Percentiles rank a stretch among this genome's conserved stretches.
Evolutionary conservation across 2,888 invertebrate species (phyloP).

Genomic region (Augiades crinisus): DNA sequence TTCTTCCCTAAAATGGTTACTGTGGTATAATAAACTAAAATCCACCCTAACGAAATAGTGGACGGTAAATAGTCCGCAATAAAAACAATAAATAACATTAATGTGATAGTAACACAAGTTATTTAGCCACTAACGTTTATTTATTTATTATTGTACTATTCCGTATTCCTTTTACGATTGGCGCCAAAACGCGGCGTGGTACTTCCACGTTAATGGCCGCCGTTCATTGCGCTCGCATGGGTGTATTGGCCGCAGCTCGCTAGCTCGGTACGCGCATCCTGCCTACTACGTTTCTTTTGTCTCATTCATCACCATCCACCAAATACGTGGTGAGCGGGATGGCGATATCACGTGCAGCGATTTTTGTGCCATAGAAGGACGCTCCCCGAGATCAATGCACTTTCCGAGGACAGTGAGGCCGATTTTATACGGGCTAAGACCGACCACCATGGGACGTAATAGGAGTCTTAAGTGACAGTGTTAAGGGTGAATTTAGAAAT

Average conservation of each 20-base stretch:
- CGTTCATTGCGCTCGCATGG: conserved; percentile 78
- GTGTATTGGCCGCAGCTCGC: conserved; percentile 77
- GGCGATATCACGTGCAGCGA: conserved; percentile 70
- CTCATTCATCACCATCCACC: conserved; percentile 56
- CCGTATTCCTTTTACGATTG: conserved; percentile 45
- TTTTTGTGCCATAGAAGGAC: conserved; percentile 78
- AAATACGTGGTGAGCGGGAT: conserved; percentile 53
- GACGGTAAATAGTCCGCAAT: too few relatives aligned
- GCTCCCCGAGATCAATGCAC: conserved; percentile 78
- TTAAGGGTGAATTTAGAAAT: conserved; percentile 56
- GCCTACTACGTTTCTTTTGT: conserved; percentile 68
- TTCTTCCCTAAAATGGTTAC: too few relatives aligned
- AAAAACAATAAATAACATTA: not conserved
- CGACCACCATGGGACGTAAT: conserved; percentile 47
- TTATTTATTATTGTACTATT: conserved; percentile 25
- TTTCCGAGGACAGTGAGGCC: conserved; percentile 76
- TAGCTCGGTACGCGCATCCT: conserved; percentile 75
- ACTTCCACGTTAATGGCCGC: conserved; percentile 67
- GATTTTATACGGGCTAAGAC: conserved; percentile 69
- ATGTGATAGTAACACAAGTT: not conserved
- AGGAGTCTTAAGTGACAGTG: conserved; percentile 52
- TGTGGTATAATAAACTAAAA: too few relatives aligned
- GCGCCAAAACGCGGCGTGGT: conserved; percentile 74
- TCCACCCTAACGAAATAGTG: too few relatives aligned
- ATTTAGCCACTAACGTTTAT: not conserved